Evolutionary conservation across 64 coral and sea anemone species (phyloP).

Genomic region (Actinia equina): DNA sequence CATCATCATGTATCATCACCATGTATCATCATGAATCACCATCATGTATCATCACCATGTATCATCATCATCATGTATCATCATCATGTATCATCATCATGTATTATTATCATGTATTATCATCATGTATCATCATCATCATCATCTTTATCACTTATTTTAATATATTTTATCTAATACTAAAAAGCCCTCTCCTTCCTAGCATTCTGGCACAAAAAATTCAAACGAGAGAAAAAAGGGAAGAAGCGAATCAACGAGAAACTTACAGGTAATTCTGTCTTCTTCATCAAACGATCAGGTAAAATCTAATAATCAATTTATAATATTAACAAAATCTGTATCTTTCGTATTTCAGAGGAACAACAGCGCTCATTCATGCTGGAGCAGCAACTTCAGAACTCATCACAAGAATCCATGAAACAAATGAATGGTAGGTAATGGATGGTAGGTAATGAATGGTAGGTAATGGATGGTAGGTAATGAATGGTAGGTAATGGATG

Average conservation of each 20-base stretch:
- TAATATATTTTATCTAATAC: background rate
- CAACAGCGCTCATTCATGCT: slow-evolving; percentile 55
- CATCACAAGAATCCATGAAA: slow-evolving; percentile 67
- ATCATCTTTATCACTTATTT: background rate
- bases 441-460: too few relatives aligned
- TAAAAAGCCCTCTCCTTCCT: background rate
- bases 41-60: too few relatives aligned
- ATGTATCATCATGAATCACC: too few relatives aligned
- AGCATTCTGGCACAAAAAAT: slow-evolving; percentile 94
- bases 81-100: too few relatives aligned
- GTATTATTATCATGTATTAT: too few relatives aligned
- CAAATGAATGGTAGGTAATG: slow-evolving; percentile 66
- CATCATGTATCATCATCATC: too few relatives aligned
- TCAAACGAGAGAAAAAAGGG: slow-evolving; percentile 89
- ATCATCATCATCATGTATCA: too few relatives aligned
- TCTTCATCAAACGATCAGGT: background rate
- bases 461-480: too few relatives aligned
- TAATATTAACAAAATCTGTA: background rate
- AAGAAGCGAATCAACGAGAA: slow-evolving; percentile 74
- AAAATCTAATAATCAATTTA: background rate
- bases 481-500: too few relatives aligned
- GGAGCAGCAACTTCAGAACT: slow-evolving; percentile 65
- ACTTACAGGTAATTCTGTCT: slow-evolving; percentile 47
- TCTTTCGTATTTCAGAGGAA: slow-evolving; percentile 51
- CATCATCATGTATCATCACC: too few relatives aligned